Evolutionary conservation across 2,888 invertebrate species (phyloP).

Genomic region (Hydrotaea cyrtoneurina): DNA sequence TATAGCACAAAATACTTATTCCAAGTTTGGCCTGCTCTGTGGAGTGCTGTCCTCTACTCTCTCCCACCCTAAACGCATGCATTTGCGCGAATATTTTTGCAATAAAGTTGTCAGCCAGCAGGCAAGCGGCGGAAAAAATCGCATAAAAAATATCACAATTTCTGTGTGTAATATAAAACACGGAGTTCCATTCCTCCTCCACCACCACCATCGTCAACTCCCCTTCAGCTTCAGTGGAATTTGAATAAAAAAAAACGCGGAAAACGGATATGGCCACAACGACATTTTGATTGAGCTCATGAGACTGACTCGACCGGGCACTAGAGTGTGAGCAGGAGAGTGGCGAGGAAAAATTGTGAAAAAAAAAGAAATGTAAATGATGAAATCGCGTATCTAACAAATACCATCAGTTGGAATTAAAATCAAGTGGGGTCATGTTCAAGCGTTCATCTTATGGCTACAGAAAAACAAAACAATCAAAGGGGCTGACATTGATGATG

Average conservation of each 20-base stretch:
- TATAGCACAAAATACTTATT: no score
- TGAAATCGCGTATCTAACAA: slow-evolving; percentile 64
- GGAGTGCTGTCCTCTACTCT: neutral
- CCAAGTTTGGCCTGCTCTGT: slow-evolving; percentile 36
- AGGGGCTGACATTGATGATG: slow-evolving; percentile 55
- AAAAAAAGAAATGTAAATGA: slow-evolving; percentile 47
- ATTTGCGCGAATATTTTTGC: slow-evolving; percentile 58
- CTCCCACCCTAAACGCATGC: slow-evolving; percentile 14
- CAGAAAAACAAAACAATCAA: slow-evolving; percentile 28
- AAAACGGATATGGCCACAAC: slow-evolving; percentile 60
- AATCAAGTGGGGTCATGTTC: slow-evolving; percentile 70
- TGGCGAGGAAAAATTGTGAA: slow-evolving; percentile 37
- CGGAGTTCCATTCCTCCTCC: slow-evolving; percentile 34
- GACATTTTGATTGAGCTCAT: slow-evolving; percentile 70
- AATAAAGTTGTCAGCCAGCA: slow-evolving; percentile 71
- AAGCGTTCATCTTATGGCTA: slow-evolving; percentile 46
- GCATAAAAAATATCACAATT: slow-evolving; percentile 58
- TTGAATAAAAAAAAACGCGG: slow-evolving; percentile 36
- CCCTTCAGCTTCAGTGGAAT: slow-evolving; percentile 1
- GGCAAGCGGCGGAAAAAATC: slow-evolving; percentile 59
- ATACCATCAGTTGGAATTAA: slow-evolving; percentile 66
- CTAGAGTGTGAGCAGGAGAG: slow-evolving; percentile 33
- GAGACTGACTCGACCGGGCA: slow-evolving; percentile 43
- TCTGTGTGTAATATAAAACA: slow-evolving; percentile 51
- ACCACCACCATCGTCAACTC: neutral